Evolutionary conservation across 2,888 invertebrate species (phyloP).

Genomic region (Protodeltote pygarga): DNA sequence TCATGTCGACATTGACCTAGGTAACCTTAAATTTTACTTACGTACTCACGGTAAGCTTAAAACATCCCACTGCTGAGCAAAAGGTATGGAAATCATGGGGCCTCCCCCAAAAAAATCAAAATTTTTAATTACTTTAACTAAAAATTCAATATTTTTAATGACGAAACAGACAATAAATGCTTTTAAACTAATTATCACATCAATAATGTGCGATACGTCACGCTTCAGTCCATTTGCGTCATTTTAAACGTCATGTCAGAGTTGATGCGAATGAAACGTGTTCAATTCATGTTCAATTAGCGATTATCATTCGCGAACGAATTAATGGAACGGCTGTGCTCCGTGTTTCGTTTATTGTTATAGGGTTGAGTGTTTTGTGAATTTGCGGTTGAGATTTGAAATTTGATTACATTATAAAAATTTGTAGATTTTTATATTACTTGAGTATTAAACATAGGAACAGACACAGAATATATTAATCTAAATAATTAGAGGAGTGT

Average conservation of each 20-base stretch:
- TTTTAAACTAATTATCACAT: constrained; percentile 25
- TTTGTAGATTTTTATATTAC: neutral
- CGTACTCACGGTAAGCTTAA: too few relatives aligned
- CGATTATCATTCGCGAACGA: constrained; percentile 39
- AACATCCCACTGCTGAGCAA: too few relatives aligned
- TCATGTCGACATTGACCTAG: too few relatives aligned
- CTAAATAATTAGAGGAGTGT: too few relatives aligned
- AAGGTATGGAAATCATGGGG: too few relatives aligned
- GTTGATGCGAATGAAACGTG: constrained; percentile 38
- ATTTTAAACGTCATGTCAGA: constrained; percentile 40
- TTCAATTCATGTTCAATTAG: constrained; percentile 55
- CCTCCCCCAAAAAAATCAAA: too few relatives aligned
- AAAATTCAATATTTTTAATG: too few relatives aligned
- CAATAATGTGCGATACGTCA: constrained; percentile 22
- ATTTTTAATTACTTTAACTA: too few relatives aligned
- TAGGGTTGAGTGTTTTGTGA: constrained; percentile 7
- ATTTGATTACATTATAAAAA: constrained; percentile 1
- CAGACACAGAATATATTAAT: too few relatives aligned
- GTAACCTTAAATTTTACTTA: too few relatives aligned
- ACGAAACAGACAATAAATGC: too few relatives aligned
- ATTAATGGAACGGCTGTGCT: constrained; percentile 14
- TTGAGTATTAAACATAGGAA: neutral
- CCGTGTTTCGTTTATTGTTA: constrained; percentile 29
- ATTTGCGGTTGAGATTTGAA: constrained; percentile 19
- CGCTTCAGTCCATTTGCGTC: constrained; percentile 16